A percentile compares a stretch with the other conserved stretches of the same genome.
Conservation (phyloP, 2,888 invertebrate genomes). For the Melanargia galathea region DNA sequence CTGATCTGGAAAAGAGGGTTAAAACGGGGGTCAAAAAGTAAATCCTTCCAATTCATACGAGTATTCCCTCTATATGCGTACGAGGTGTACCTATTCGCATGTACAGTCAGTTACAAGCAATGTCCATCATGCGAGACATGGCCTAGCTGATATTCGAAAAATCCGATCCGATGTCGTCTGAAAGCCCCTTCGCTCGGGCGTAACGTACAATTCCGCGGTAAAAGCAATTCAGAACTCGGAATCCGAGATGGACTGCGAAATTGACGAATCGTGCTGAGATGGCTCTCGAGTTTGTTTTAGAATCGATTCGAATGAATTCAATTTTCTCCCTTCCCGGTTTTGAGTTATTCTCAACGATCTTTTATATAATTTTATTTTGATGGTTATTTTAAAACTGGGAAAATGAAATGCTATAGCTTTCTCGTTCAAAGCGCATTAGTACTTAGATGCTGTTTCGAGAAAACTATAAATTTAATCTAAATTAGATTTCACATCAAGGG, state of each 20-base stretch:
- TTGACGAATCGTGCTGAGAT: slow-evolving; percentile 44
- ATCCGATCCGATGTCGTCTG: slow-evolving; percentile 22
- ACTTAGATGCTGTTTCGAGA: too few relatives aligned
- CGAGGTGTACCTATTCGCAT: background rate
- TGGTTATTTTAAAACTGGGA: background rate
- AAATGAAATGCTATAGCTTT: background rate
- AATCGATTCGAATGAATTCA: slow-evolving; percentile 38
- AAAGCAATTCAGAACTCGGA: slow-evolving; percentile 51
- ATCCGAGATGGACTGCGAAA: slow-evolving; percentile 46
- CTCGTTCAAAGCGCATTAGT: background rate
- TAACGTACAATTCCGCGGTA: slow-evolving; percentile 37
- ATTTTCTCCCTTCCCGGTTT: slow-evolving; percentile 20
- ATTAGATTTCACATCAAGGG: background rate
- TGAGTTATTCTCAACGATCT: background rate
- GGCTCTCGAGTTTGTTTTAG: slow-evolving; percentile 42
- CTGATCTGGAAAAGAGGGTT: background rate
- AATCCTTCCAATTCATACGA: background rate
- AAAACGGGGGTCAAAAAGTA: slow-evolving; percentile 6
- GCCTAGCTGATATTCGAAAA: slow-evolving; percentile 25
- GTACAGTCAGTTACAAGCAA: slow-evolving; percentile 10
- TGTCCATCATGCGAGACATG: slow-evolving; percentile 19
- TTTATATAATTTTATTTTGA: too few relatives aligned
- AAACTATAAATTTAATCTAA: background rate
- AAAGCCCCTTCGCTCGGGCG: slow-evolving; percentile 30
- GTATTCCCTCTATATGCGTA: background rate